A percentile compares a stretch with the other conserved stretches of the same genome.
Evolutionary conservation across 2,888 invertebrate genomes (phyloP).

Genomic region (Eucera pruinosa): DNA sequence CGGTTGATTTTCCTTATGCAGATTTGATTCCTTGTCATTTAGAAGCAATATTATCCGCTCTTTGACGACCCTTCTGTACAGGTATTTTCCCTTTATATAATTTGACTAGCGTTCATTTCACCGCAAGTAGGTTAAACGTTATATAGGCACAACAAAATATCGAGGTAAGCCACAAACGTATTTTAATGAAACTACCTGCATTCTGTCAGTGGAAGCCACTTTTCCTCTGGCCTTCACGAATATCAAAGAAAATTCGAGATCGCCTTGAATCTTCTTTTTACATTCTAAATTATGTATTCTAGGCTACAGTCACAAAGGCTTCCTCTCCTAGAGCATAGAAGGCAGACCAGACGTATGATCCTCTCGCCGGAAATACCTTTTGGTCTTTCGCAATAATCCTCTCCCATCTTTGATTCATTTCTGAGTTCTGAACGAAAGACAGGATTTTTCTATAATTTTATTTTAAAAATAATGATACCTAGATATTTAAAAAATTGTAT

Average conservation of each 20-base stretch:
- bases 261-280: not conserved
- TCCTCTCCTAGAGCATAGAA: not conserved
- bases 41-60: not conserved
- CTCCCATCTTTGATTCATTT: not conserved
- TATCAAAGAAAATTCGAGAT: constrained; percentile 39
- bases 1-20: not conserved
- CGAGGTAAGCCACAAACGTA: constrained; percentile 15
- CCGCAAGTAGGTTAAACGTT: constrained; percentile 20
- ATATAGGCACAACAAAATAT: constrained; percentile 21
- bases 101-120: not conserved
- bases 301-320: constrained; percentile 5
- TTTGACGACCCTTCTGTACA: not conserved
- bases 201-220: not conserved
- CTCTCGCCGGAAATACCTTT: constrained; percentile 9
- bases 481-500: not conserved
- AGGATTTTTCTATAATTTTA: not conserved
- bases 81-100: not conserved
- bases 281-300: not conserved
- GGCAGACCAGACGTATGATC: constrained; percentile 18
- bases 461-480: not conserved
- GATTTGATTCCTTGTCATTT: constrained; percentile 11
- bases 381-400: constrained; percentile 3
- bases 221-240: not conserved
- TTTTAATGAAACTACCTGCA: constrained; percentile 32
- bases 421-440: not conserved